Evolutionary conservation across 2,797 vertebrate species (phyloP), one percentile per base, ranked within the genome.

Genomic region (Gymnoscopelus microlampas): DNA sequence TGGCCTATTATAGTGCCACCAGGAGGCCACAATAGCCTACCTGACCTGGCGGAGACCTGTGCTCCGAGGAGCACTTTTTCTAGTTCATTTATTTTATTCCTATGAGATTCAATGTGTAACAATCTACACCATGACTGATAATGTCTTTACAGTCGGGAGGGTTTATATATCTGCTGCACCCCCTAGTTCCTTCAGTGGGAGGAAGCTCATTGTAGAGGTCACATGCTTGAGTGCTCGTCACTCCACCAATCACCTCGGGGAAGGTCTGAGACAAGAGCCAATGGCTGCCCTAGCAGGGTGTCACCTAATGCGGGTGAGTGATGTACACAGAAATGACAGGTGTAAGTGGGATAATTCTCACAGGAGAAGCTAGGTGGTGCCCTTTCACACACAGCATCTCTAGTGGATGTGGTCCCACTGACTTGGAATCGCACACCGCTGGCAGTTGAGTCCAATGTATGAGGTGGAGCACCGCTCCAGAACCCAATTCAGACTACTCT

Each of bases 201-300:
- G 19, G 19, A 19, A 19, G 19, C 19, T 19, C 19, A 19, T 89
- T 88, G 91, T 77, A 89, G 95, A 95, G 93, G 93, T 93, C 29
- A 95, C 94, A 0, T n/a, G 19, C 95, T 47, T 19, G 94, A 92
- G 95, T 95, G 93, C 76, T 13, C 0, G n/a, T 94, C 93, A 95
- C 94, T 93, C 94, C 0, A 56, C 65, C 23, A 66, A 61, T 58
- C 59, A 88, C 85, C 93, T 94, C 91, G 92, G 94, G 94, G 94
- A 94, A 95, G 94, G 93, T 94, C 94, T 94, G 93, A 94, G 94
- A 95, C 84, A 91, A 23, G 95, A 95, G 95, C 96, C 95, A 91
- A 68, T 75, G 0, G 93, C 78, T 87, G 62, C 85, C 87, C 94
- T 94, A 1, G 82, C 96, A 95, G 95, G 94, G 89, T 66, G 56